Percentiles rank a stretch among this genome's conserved stretches.
phyloP scores from a whole-genome alignment of 2,888 invertebrate species.

The Euplagia quadripunctaria region DNA sequence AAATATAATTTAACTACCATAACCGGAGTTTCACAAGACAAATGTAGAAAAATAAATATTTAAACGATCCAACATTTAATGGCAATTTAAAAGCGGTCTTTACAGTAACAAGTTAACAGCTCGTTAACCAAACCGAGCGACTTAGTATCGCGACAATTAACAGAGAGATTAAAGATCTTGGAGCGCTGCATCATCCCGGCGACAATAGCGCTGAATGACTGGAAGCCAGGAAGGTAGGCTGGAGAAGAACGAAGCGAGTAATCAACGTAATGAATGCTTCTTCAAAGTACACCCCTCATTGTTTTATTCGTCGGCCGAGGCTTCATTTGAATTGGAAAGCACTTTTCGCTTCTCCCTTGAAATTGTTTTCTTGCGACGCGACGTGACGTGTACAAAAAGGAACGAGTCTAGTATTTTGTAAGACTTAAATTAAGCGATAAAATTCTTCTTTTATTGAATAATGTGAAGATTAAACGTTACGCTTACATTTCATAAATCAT shows the following conservation, averaged over 20 bases:
- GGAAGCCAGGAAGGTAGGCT: conserved; percentile 49
- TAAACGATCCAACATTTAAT: conserved; percentile 16
- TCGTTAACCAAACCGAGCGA: conserved; percentile 72
- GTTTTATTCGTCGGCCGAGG: conserved; percentile 39
- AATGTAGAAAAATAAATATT: conserved; percentile 17
- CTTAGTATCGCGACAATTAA: conserved; percentile 75
- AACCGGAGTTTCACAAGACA: conserved; percentile 16
- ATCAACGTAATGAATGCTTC: conserved; percentile 57
- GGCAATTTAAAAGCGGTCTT: conserved; percentile 38
- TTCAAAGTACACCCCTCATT: conserved; percentile 41
- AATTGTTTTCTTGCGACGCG: conserved; percentile 27
- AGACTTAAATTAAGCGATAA: neutral
- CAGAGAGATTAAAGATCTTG: conserved; percentile 72
- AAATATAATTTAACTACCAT: neutral
- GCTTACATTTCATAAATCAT: neutral
- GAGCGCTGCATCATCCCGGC: conserved; percentile 59
- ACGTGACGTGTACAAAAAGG: conserved; percentile 11
- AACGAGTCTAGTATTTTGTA: conserved; percentile 10
- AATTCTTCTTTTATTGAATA: neutral
- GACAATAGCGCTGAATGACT: conserved; percentile 61
- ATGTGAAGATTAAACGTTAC: neutral
- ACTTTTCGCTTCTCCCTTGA: conserved; percentile 33
- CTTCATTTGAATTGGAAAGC: conserved; percentile 45
- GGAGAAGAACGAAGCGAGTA: conserved; percentile 44
- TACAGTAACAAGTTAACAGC: conserved; percentile 77